Conservation (phyloP, 2,888 invertebrate species). For the Chymomyza fuscimana region DNA sequence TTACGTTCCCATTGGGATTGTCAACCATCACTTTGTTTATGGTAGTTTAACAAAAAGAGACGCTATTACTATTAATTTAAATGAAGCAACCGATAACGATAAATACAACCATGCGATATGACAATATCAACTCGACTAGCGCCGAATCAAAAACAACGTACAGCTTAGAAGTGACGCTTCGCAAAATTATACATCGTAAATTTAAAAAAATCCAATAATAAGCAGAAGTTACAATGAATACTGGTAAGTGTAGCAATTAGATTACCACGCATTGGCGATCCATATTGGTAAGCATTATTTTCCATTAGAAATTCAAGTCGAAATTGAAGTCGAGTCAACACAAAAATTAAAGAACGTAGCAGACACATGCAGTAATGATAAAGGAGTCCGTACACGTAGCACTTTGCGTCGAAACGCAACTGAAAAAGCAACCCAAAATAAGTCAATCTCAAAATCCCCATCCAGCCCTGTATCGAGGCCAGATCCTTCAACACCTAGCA, state of each 20-base stretch:
- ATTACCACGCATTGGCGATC: neutral
- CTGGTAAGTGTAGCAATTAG: neutral
- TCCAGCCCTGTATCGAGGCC: neutral
- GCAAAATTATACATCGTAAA: neutral
- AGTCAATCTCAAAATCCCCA: neutral
- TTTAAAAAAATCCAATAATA: neutral
- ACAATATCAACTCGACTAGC: neutral
- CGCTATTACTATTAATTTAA: too few relatives aligned
- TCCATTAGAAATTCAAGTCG: neutral
- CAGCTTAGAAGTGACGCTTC: constrained; percentile 5
- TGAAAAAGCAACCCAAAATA: constrained; percentile 4
- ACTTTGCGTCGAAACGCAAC: neutral
- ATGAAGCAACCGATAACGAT: neutral
- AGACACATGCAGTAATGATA: too few relatives aligned
- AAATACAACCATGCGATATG: neutral
- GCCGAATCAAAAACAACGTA: constrained; percentile 23
- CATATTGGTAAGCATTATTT: neutral
- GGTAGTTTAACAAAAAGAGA: too few relatives aligned
- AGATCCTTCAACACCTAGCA: constrained; percentile 1
- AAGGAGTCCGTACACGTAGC: constrained; percentile 21
- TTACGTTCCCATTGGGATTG: too few relatives aligned
- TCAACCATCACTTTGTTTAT: too few relatives aligned
- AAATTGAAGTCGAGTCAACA: neutral
- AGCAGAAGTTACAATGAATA: constrained; percentile 15
- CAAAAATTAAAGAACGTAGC: too few relatives aligned